Percentiles rank a stretch among this genome's conserved stretches.
These are phyloP conservation scores for Iselma pallidipennis DNA, from an alignment of 2,888 invertebrate species.

Conservation along the genomic window DNA sequence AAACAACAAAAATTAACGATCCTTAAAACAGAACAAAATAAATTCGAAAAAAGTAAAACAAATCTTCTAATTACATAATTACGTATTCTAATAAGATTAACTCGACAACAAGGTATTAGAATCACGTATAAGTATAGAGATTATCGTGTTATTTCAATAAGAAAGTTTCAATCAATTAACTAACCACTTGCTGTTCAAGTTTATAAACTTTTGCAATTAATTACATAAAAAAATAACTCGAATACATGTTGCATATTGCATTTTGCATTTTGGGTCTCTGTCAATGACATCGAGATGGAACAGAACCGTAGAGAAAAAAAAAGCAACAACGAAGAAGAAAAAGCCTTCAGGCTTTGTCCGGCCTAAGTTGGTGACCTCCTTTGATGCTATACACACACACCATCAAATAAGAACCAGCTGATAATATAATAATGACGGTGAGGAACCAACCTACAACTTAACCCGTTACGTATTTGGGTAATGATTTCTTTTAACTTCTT, in stretches of 20 bases:
- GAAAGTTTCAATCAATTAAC: too few species aligned
- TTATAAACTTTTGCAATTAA: too few species aligned
- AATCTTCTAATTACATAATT: too few species aligned
- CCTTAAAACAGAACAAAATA: too few species aligned
- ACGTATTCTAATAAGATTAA: too few species aligned
- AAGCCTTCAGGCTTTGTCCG: background rate
- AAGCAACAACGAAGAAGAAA: background rate
- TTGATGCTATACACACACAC: slow-evolving; percentile 1
- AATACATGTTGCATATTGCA: background rate
- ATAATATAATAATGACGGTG: slow-evolving; percentile 16
- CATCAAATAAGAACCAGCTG: slow-evolving; percentile 17
- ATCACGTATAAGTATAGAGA: too few species aligned
- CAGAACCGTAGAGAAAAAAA: background rate
- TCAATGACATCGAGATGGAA: background rate
- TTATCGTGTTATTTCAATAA: too few species aligned
- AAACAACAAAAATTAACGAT: background rate
- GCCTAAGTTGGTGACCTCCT: slow-evolving; percentile 25
- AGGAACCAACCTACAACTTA: slow-evolving; percentile 23
- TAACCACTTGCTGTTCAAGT: too few species aligned
- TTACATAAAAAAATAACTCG: too few species aligned
- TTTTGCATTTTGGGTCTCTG: background rate
- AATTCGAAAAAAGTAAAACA: too few species aligned
- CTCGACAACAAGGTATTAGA: too few species aligned
- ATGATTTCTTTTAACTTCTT: slow-evolving; percentile 2
- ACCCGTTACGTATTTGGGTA: slow-evolving; percentile 28